These are phyloP conservation scores for Aphodius granarius DNA, from an alignment of 2,888 invertebrate genomes.

Conservation along the genomic window DNA sequence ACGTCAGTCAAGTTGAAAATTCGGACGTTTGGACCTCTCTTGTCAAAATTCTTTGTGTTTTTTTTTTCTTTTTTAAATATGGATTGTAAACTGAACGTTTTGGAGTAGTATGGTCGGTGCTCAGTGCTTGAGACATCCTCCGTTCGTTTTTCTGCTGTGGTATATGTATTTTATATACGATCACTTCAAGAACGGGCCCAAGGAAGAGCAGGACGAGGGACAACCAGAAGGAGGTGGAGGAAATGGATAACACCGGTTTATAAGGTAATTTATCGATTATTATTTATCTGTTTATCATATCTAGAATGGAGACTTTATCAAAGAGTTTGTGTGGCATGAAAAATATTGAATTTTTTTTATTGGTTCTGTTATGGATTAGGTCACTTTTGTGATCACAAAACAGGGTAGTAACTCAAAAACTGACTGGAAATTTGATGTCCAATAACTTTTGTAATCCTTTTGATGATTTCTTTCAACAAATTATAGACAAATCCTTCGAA, in stretches of 20 bases:
- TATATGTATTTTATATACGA: not conserved
- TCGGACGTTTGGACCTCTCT: not conserved
- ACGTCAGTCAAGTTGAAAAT: not conserved
- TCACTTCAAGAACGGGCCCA: not conserved
- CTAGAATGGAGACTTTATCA: too few species aligned
- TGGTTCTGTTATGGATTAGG: too few species aligned
- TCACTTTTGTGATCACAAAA: too few species aligned
- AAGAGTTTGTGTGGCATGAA: too few species aligned
- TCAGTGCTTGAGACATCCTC: slow-evolving; percentile 5
- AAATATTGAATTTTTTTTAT: too few species aligned
- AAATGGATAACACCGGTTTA: not conserved
- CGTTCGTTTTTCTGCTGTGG: not conserved
- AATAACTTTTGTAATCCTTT: too few species aligned
- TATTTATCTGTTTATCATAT: too few species aligned
- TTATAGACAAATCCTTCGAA: too few species aligned
- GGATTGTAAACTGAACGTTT: not conserved
- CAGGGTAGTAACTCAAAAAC: too few species aligned
- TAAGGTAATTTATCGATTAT: not conserved
- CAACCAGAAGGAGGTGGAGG: not conserved
- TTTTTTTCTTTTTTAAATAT: not conserved
- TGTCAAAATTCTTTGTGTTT: not conserved
- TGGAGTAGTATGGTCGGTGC: not conserved
- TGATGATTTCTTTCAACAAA: too few species aligned
- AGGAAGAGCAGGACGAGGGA: not conserved
- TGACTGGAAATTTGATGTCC: too few species aligned